Evolutionary conservation across 2,797 vertebrate genomes (phyloP), one percentile per base, ranked within the genome.

Genomic region (Pampus argenteus): DNA sequence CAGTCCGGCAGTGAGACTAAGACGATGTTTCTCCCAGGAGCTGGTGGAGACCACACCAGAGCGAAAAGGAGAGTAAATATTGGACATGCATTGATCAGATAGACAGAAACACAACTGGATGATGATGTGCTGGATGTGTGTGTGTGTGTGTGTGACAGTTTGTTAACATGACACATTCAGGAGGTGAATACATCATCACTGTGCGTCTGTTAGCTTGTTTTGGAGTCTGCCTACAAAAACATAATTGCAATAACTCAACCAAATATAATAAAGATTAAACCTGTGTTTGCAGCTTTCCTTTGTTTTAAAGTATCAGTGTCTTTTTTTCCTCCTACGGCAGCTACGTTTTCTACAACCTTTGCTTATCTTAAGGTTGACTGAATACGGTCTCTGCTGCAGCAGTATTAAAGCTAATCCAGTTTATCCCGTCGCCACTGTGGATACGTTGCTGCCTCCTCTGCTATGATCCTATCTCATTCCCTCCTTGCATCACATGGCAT

Each of bases 391-490:
- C 64, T 42, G 34, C 65, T 44, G 76, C 79, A 50, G 55, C 52
- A 57, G 75, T 14, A 82, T 73, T 81, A 65, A 31, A 64, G 67
- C 56, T 87, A 74, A 85, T 80, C 76, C 82, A 64, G 67, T 80
- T 72, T 26, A 73, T 71, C 31, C 71, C 67, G 23, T 56, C 66
- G 52, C 65, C 76, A 59, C 64, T 48, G 66, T 68, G 68, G 63
- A 42, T 65, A 36, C 68, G 71, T 64, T 10, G 42, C 79, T 22
- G 66, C 75, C 52, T 66, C 50, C 66, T 47, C 66, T 25, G 60
- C 72, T 64, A 17, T n/a, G 74, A 82, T 81, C 76, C 54, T 38
- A 70, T 63, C 72, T 89, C 85, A 81, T 86, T 86, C 82, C 74
- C 78, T 72, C 3, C 56, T 75, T 3, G 59, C 11, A 3, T 78